Evolutionary conservation across 2,797 vertebrate genomes (phyloP).

Genomic region (Halcyon smyrnensis): DNA sequence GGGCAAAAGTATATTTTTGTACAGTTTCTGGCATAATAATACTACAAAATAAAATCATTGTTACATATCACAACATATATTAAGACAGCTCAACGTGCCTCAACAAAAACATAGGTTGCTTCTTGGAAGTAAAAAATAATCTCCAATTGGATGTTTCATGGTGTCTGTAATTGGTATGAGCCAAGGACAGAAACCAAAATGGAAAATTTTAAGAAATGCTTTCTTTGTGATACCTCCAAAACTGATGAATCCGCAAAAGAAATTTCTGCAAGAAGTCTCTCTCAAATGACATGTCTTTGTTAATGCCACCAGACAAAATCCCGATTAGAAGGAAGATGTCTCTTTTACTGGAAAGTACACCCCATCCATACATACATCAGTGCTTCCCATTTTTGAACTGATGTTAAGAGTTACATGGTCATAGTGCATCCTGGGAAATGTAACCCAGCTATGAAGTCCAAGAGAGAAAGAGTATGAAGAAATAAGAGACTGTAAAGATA

Average conservation of each 20-base stretch:
- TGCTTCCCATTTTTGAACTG: neutral
- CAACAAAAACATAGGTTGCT: neutral
- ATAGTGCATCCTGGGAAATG: neutral
- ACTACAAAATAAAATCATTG: neutral
- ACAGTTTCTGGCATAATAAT: neutral
- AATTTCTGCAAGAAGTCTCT: neutral
- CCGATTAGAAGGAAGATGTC: neutral
- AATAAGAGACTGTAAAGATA: conserved; percentile 2
- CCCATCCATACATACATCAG: fast-evolving
- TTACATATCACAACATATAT: neutral
- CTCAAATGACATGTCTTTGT: neutral
- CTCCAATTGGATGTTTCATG: neutral
- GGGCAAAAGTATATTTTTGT: neutral
- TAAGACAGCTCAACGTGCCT: neutral
- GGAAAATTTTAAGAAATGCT: neutral
- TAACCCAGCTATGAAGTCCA: neutral
- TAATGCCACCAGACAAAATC: neutral
- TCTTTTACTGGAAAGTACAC: neutral
- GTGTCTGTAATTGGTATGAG: neutral
- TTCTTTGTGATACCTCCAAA: neutral
- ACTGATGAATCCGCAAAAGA: neutral
- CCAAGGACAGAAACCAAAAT: neutral
- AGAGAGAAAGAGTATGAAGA: neutral
- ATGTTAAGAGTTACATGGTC: neutral
- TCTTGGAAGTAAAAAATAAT: neutral